These are phyloP conservation scores for Arctocebus calabarensis DNA, from an alignment of 2,797 vertebrate genomes.

Conservation along the genomic window DNA sequence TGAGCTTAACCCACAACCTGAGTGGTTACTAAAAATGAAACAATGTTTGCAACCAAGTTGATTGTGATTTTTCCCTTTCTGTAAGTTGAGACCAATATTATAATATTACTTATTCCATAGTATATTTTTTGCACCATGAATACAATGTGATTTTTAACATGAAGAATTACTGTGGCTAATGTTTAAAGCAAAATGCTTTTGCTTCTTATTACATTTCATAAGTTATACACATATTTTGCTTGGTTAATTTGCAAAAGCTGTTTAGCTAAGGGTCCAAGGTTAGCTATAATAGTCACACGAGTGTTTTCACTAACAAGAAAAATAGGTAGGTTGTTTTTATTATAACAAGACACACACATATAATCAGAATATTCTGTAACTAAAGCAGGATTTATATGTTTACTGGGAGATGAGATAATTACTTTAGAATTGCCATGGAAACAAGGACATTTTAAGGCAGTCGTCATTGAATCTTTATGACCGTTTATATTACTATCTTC, in stretches of 20 bases:
- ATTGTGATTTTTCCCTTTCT: conserved; percentile 53
- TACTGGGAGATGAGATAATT: conserved; percentile 78
- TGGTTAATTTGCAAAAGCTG: conserved; percentile 57
- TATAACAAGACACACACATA: conserved; percentile 45
- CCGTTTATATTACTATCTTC: conserved; percentile 55
- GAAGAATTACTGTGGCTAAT: conserved; percentile 44
- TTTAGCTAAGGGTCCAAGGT: conserved; percentile 56
- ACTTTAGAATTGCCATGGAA: conserved; percentile 74
- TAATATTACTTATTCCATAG: conserved; percentile 30
- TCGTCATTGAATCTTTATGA: conserved; percentile 71
- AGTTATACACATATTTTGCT: conserved; percentile 35
- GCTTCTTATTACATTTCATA: conserved; percentile 27
- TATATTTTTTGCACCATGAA: background rate
- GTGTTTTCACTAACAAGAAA: conserved; percentile 61
- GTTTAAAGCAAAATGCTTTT: background rate
- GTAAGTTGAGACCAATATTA: conserved; percentile 23
- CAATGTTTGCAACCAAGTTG: background rate
- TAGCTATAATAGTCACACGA: conserved; percentile 37
- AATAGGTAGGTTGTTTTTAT: conserved; percentile 17
- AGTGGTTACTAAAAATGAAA: conserved; percentile 24
- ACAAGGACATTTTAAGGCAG: conserved; percentile 63
- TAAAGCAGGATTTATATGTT: conserved; percentile 71
- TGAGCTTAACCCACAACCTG: conserved; percentile 30
- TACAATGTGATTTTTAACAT: conserved; percentile 56
- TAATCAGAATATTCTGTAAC: conserved; percentile 71